Conservation (phyloP, 2,797 vertebrate genomes). For the Labeo calbasu region DNA sequence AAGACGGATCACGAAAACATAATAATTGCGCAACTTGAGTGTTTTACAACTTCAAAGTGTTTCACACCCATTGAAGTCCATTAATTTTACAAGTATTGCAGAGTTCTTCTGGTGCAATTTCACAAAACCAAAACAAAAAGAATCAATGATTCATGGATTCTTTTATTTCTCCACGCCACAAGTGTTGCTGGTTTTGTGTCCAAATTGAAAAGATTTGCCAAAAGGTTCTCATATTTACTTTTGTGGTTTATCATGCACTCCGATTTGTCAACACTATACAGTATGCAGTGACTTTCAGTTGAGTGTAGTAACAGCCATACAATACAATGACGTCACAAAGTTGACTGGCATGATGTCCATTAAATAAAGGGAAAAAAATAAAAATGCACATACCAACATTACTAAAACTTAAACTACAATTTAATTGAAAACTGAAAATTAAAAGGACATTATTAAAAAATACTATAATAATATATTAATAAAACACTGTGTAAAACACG, state of each 20-base stretch:
- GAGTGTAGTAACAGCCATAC: not conserved
- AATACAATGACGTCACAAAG: no score
- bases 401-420: not conserved
- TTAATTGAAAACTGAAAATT: not conserved
- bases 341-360: not conserved
- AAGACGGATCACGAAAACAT: not conserved
- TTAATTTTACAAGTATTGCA: not conserved
- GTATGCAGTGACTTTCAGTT: not conserved
- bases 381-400: not conserved
- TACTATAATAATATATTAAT: not conserved
- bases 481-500: not conserved
- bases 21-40: not conserved
- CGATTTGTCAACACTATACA: not conserved
- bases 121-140: not conserved
- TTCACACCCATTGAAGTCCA: not conserved
- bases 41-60: not conserved
- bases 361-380: no score
- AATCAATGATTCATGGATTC: not conserved
- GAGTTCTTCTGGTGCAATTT: not conserved
- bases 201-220: not conserved
- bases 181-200: not conserved
- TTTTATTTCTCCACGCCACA: not conserved
- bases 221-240: not conserved
- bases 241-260: not conserved
- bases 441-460: not conserved